Evolutionary conservation across 2,888 invertebrate genomes (phyloP).

Genomic region (Poecilus cupreus): DNA sequence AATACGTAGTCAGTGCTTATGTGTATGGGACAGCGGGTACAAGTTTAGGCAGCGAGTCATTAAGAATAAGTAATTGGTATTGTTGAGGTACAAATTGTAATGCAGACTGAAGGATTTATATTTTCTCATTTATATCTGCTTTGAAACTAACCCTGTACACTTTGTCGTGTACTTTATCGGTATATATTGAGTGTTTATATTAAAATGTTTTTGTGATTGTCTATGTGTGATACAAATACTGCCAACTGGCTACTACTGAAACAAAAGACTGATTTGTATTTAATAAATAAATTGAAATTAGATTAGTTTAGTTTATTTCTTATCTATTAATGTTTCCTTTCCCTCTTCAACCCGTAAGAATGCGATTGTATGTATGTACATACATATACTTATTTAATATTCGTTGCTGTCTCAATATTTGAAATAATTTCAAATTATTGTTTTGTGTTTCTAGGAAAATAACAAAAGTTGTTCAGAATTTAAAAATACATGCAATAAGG

Average conservation of each 20-base stretch:
- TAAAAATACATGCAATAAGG: too few relatives aligned
- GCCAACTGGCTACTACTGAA: slow-evolving; percentile 65
- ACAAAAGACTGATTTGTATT: slow-evolving; percentile 72
- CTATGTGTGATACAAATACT: slow-evolving; percentile 70
- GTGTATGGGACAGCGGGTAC: slow-evolving; percentile 34
- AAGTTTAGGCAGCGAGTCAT: slow-evolving; percentile 15
- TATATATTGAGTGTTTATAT: slow-evolving; percentile 57
- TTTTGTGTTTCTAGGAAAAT: too few relatives aligned
- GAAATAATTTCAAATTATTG: too few relatives aligned
- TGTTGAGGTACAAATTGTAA: background rate
- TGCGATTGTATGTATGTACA: too few relatives aligned
- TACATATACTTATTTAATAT: too few relatives aligned
- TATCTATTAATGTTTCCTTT: background rate
- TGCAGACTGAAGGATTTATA: slow-evolving; percentile 42
- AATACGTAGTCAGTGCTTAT: slow-evolving; percentile 33
- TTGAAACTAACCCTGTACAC: slow-evolving; percentile 39
- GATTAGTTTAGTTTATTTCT: slow-evolving; percentile 1
- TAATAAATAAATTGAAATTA: slow-evolving; percentile 64
- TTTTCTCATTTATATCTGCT: slow-evolving; percentile 50
- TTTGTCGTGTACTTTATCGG: slow-evolving; percentile 52
- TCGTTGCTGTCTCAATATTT: background rate
- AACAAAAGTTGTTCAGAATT: too few relatives aligned
- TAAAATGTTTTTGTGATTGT: slow-evolving; percentile 68
- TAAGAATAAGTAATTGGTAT: slow-evolving; percentile 6
- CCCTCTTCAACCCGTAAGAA: too few relatives aligned